Conservation (phyloP, 2,113 vertebrate species). For the Conger conger region DNA sequence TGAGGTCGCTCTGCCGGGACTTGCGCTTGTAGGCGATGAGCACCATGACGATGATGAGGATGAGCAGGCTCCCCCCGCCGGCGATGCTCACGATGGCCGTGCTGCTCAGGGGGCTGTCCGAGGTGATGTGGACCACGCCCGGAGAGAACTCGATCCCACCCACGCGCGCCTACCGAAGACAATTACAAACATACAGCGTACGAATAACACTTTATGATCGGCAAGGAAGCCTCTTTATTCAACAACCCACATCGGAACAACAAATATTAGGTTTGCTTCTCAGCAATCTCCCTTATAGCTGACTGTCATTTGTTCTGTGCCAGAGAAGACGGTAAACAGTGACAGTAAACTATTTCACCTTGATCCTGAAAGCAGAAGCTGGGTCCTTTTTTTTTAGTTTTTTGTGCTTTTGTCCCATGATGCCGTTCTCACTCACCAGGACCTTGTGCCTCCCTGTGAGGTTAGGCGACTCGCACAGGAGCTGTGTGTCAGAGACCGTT, state of each 20-base stretch:
- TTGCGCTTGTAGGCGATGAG: slow-evolving; percentile 98
- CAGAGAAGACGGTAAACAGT: slow-evolving; percentile 51
- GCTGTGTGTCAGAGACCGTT: slow-evolving; percentile 93
- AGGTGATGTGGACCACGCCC: slow-evolving; percentile 93
- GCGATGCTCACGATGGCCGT: slow-evolving; percentile 96
- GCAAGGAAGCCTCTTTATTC: slow-evolving; percentile 45
- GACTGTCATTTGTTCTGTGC: slow-evolving; percentile 53
- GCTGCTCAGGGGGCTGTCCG: slow-evolving; percentile 93
- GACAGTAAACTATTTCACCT: slow-evolving; percentile 47
- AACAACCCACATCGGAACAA: slow-evolving; percentile 55
- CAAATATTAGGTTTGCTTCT: slow-evolving; percentile 61
- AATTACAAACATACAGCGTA: slow-evolving; percentile 13
- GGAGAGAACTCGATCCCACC: slow-evolving; percentile 95
- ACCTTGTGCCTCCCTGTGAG: slow-evolving; percentile 94
- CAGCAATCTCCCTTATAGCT: slow-evolving; percentile 56
- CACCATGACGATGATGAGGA: slow-evolving; percentile 94
- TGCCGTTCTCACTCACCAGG: slow-evolving; percentile 76
- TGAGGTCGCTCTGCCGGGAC: slow-evolving; percentile 94
- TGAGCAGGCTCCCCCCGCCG: slow-evolving; percentile 86
- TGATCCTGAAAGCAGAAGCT: background rate
- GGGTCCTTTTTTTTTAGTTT: background rate
- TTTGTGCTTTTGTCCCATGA: background rate
- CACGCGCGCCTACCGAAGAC: slow-evolving; percentile 79
- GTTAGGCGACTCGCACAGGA: slow-evolving; percentile 94
- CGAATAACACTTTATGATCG: slow-evolving; percentile 49